A percentile compares a stretch with the other conserved stretches of the same genome.
Evolutionary conservation across 2,113 vertebrate genomes (phyloP).

Genomic region (Hippocampus abdominalis): DNA sequence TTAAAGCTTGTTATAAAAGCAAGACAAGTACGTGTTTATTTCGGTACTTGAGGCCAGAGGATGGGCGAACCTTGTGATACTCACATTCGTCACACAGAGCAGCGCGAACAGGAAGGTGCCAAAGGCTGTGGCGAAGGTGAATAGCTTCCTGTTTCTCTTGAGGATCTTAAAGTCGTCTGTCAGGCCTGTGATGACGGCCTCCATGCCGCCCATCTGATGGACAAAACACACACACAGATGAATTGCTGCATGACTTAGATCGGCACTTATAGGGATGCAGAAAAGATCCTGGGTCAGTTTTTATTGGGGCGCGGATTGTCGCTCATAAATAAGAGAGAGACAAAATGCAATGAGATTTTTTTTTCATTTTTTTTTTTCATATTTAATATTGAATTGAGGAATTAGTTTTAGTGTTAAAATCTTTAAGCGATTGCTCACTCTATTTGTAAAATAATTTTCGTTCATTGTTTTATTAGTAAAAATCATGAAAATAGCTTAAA

Average conservation of each 20-base stretch:
- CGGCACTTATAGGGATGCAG: not conserved
- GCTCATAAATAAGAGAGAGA: not conserved
- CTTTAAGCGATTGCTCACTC: too few relatives aligned
- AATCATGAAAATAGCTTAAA: too few relatives aligned
- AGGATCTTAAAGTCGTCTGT: constrained; percentile 92
- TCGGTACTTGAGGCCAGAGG: not conserved
- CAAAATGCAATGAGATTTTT: not conserved
- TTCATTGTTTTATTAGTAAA: too few relatives aligned
- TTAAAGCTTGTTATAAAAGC: not conserved
- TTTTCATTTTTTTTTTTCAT: not conserved
- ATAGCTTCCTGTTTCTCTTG: constrained; percentile 88
- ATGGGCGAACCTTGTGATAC: constrained; percentile 41
- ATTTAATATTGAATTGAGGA: not conserved
- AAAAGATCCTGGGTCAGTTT: not conserved
- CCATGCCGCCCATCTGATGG: constrained; percentile 96
- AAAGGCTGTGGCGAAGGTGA: constrained; percentile 84
- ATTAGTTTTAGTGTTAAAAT: too few relatives aligned
- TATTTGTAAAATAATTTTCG: too few relatives aligned
- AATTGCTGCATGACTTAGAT: not conserved
- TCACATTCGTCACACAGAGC: constrained; percentile 92
- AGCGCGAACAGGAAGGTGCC: constrained; percentile 89
- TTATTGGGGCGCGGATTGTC: not conserved
- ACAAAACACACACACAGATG: constrained; percentile 3
- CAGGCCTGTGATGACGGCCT: constrained; percentile 93
- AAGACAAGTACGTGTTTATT: not conserved